A percentile compares a stretch with the other conserved stretches of the same genome.
Conservation (phyloP, 2,113 vertebrate genomes). For the Tursiops truncatus region DNA sequence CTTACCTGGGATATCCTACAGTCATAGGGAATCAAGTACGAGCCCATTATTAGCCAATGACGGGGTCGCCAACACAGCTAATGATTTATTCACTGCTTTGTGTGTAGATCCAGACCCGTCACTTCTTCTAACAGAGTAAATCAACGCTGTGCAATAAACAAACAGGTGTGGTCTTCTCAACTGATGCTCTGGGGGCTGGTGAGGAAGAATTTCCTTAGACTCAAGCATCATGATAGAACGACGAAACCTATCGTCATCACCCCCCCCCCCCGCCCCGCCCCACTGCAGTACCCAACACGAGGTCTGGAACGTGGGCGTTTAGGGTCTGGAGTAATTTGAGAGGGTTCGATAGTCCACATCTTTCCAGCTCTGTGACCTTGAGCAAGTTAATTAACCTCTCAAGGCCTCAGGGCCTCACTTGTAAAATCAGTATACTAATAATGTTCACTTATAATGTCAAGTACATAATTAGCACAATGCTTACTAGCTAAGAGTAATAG, state of each 20-base stretch:
- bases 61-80: not conserved
- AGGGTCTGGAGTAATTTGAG: not conserved
- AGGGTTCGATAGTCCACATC: not conserved
- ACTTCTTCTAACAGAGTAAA: not conserved
- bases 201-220: not conserved
- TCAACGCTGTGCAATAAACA: not conserved
- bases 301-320: not conserved
- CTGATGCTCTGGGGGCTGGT: not conserved
- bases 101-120: not conserved
- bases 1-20: not conserved
- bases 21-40: not conserved
- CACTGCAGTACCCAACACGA: not conserved
- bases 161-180: not conserved
- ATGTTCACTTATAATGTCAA: not conserved
- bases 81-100: not conserved
- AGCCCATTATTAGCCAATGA: not conserved
- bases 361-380: not conserved
- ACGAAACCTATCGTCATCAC: not conserved
- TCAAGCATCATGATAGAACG: fast-evolving
- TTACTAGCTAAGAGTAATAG: not conserved
- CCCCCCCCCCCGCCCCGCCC: no score
- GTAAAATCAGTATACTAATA: not conserved
- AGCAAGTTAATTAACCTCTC: not conserved
- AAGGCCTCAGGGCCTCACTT: not conserved
- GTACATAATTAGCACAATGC: not conserved